A percentile compares a stretch with the other conserved stretches of the same genome.
These are phyloP conservation scores for Chaitophorus viminalis DNA, from an alignment of 2,888 invertebrate species.

Conservation along the genomic window DNA sequence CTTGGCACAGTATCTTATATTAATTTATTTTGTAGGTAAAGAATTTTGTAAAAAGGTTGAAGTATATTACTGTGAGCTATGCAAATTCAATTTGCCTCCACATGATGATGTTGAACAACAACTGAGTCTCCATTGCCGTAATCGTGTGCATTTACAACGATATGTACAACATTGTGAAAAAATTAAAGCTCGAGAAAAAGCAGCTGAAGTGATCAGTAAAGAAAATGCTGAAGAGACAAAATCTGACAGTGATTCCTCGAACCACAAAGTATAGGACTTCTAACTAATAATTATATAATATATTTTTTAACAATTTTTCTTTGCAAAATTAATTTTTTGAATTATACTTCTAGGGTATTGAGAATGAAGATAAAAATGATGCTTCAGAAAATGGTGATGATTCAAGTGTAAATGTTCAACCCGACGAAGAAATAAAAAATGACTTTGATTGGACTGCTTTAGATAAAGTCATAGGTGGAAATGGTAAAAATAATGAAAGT, in stretches of 20 bases:
- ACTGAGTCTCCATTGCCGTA: slow-evolving; percentile 78
- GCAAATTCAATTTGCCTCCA: slow-evolving; percentile 79
- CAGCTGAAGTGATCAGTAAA: not conserved
- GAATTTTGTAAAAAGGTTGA: slow-evolving; percentile 83
- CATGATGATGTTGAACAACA: slow-evolving; percentile 72
- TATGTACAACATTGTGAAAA: slow-evolving; percentile 72
- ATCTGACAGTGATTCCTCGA: slow-evolving; percentile 46
- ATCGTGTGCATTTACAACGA: slow-evolving; percentile 79
- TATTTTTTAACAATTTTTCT: not conserved
- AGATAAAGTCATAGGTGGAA: slow-evolving; percentile 17
- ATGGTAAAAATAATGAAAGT: slow-evolving; percentile 4
- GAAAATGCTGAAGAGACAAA: slow-evolving; percentile 35
- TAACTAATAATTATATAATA: not conserved
- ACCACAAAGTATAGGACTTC: slow-evolving; percentile 29
- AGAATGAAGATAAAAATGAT: slow-evolving; percentile 45
- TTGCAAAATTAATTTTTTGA: not conserved
- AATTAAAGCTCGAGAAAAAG: slow-evolving; percentile 46
- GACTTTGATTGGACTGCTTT: slow-evolving; percentile 40
- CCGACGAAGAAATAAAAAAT: slow-evolving; percentile 21
- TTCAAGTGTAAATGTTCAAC: slow-evolving; percentile 31
- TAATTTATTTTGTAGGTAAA: slow-evolving; percentile 68
- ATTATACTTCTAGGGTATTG: slow-evolving; percentile 32
- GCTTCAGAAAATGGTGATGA: slow-evolving; percentile 37
- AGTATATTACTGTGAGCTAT: slow-evolving; percentile 83
- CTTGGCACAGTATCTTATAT: not conserved